Evolutionary conservation across 2,113 vertebrate species (phyloP).

Genomic region (Zapus hudsonius): DNA sequence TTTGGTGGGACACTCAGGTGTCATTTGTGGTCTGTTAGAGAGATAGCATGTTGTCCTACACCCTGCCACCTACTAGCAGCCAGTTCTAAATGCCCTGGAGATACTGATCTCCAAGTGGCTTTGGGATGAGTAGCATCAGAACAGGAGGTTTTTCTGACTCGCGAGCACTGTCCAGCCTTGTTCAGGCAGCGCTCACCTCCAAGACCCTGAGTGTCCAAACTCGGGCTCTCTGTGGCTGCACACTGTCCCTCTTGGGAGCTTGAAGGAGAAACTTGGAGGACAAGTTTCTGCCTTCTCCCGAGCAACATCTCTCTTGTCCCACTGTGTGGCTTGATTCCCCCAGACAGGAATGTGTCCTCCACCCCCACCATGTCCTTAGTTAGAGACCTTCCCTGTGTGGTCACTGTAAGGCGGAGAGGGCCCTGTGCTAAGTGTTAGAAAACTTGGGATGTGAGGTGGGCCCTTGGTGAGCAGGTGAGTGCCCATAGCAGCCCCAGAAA

Average conservation of each 20-base stretch:
- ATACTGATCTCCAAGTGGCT: background rate
- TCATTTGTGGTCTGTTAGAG: background rate
- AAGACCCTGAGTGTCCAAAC: rapidly evolving
- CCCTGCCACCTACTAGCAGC: too few species aligned
- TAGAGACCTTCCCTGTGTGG: background rate
- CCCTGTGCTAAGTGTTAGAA: rapidly evolving
- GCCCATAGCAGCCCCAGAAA: background rate
- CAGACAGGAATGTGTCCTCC: background rate
- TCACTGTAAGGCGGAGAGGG: background rate
- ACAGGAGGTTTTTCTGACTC: background rate
- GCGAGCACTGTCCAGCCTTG: rapidly evolving
- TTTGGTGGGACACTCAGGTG: rapidly evolving
- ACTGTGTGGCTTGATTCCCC: background rate
- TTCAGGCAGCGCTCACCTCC: rapidly evolving
- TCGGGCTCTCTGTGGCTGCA: rapidly evolving
- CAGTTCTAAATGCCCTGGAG: background rate
- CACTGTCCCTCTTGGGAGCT: background rate
- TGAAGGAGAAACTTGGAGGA: too few species aligned
- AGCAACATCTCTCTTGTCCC: background rate
- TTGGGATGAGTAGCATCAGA: rapidly evolving
- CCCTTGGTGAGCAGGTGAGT: background rate
- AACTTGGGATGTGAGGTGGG: background rate
- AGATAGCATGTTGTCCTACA: rapidly evolving
- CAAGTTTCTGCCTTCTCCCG: too few species aligned
- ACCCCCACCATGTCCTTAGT: background rate